Conservation (phyloP, 1,140 invertebrate species). For the Pentalonia nigronervosa region DNA sequence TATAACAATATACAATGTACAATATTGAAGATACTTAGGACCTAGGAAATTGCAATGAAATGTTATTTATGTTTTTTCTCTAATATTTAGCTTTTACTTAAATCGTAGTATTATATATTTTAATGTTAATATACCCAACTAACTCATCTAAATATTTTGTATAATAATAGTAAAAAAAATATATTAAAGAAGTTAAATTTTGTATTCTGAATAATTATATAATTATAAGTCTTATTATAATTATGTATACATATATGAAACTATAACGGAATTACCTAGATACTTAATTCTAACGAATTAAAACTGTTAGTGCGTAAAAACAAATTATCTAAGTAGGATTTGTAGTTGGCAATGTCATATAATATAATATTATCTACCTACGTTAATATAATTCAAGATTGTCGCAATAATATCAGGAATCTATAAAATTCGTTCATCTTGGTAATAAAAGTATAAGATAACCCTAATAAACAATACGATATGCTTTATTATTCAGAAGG, state of each 20-base stretch:
- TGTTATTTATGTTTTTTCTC: neutral
- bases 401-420: neutral
- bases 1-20: neutral
- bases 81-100: too few relatives aligned
- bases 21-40: neutral
- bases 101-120: too few relatives aligned
- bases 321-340: neutral
- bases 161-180: neutral
- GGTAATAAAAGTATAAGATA: neutral
- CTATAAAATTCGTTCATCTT: conserved; percentile 21
- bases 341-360: too few relatives aligned
- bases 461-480: neutral
- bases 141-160: too few relatives aligned
- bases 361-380: neutral
- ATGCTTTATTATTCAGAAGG: neutral
- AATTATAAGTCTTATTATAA: neutral
- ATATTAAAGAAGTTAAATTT: neutral
- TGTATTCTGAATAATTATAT: neutral
- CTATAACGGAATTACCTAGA: neutral
- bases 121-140: too few relatives aligned
- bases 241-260: neutral
- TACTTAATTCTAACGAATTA: neutral
- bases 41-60: too few relatives aligned
- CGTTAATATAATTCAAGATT: neutral
- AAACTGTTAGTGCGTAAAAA: neutral